phyloP scores from a whole-genome alignment of 2,113 vertebrate species.

The Neodon shergylaensis region DNA sequence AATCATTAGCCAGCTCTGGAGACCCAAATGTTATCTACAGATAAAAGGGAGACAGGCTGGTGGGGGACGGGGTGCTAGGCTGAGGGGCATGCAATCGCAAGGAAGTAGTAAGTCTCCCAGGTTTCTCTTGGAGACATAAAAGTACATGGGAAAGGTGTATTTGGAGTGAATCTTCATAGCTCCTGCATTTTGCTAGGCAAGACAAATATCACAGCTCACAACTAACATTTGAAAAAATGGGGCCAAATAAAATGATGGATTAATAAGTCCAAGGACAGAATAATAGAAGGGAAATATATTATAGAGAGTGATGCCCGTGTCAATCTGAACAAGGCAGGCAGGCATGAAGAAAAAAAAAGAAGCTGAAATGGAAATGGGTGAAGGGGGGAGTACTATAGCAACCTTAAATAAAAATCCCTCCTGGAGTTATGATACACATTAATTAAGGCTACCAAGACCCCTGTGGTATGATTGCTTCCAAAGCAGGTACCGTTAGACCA shows the following conservation, averaged over 20 bases:
- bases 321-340: background rate
- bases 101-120: constrained; percentile 32
- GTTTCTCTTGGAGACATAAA: constrained; percentile 66
- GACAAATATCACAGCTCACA: constrained; percentile 77
- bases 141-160: constrained; percentile 57
- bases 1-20: constrained; percentile 61
- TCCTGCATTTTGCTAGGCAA: constrained; percentile 72
- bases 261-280: constrained; percentile 76
- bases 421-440: constrained; percentile 56
- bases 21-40: constrained; percentile 30
- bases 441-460: constrained; percentile 69
- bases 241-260: constrained; percentile 77
- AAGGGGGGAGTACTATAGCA: background rate
- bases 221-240: constrained; percentile 75
- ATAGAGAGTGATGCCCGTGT: constrained; percentile 45
- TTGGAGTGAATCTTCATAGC: constrained; percentile 69
- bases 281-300: constrained; percentile 69
- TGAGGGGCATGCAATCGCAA: constrained; percentile 27
- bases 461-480: constrained; percentile 12
- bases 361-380: constrained; percentile 52
- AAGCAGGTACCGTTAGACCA: constrained; percentile 48
- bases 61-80: background rate
- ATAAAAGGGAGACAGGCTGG: background rate
- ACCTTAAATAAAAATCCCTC: constrained; percentile 47
- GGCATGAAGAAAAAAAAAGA: constrained; percentile 25